Conservation (phyloP, 2,888 invertebrate genomes). For the Drosophila merina region DNA sequence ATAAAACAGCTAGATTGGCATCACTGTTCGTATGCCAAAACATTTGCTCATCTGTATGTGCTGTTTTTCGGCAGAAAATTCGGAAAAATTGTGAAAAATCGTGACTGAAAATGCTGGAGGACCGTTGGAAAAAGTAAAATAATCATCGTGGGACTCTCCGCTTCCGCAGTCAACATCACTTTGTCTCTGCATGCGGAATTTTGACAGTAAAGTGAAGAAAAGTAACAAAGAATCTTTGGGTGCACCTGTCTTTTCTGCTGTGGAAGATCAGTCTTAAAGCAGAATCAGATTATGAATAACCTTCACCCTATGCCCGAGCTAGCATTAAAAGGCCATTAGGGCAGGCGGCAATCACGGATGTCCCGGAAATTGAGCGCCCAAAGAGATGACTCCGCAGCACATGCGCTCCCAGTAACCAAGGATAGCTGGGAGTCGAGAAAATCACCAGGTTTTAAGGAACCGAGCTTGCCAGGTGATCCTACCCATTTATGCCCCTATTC, state of each 20-base stretch:
- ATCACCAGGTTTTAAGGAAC: constrained; percentile 51
- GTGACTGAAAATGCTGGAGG: neutral
- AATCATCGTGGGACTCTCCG: neutral
- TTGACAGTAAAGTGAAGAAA: neutral
- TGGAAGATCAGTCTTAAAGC: neutral
- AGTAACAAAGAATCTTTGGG: neutral
- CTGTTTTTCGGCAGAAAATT: constrained; percentile 38
- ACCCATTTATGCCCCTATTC: neutral
- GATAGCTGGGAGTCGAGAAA: constrained; percentile 13
- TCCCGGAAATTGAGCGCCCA: constrained; percentile 49
- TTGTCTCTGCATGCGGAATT: neutral
- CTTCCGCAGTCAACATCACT: neutral
- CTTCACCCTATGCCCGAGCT: neutral
- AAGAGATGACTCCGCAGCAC: constrained; percentile 15
- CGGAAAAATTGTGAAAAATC: constrained; percentile 25
- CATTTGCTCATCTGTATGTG: constrained; percentile 49
- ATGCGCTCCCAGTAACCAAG: constrained; percentile 14
- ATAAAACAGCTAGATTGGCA: neutral
- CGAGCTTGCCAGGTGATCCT: neutral
- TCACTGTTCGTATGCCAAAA: constrained; percentile 19
- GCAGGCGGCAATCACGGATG: constrained; percentile 43
- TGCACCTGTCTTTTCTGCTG: neutral
- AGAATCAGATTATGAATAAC: constrained; percentile 1
- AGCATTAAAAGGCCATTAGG: neutral
- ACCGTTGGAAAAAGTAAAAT: neutral